A percentile compares a stretch with the other conserved stretches of the same genome.
Conservation (phyloP, 2,113 vertebrate genomes). For the Casuarius casuarius region DNA sequence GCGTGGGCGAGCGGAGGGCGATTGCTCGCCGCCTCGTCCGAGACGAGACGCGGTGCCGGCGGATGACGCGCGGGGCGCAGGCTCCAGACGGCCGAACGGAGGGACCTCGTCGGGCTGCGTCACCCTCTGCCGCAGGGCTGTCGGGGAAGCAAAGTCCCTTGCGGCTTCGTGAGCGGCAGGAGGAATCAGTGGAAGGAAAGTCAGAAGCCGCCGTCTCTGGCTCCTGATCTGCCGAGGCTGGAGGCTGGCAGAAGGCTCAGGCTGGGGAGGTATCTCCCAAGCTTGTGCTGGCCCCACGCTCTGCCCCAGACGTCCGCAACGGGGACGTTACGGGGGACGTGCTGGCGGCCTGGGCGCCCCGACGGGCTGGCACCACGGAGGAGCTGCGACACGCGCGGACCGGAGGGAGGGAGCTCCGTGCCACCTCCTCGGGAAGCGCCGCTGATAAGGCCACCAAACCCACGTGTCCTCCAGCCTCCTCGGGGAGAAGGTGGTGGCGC, state of each 20-base stretch:
- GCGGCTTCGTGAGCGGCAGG: not conserved
- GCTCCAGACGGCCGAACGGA: not conserved
- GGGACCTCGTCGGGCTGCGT: not conserved
- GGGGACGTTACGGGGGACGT: too few relatives aligned
- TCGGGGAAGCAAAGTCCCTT: accelerated
- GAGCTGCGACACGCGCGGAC: too few relatives aligned
- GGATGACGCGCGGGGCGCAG: not conserved
- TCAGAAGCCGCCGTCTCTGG: not conserved
- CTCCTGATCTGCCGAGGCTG: not conserved
- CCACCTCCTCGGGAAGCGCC: too few relatives aligned
- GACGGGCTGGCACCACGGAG: too few relatives aligned
- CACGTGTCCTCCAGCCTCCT: too few relatives aligned
- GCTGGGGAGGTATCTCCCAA: accelerated
- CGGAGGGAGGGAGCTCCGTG: too few relatives aligned
- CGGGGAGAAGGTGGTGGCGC: too few relatives aligned
- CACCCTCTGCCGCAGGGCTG: not conserved
- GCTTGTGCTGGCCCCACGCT: not conserved
- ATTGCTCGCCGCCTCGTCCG: not conserved
- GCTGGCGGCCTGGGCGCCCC: too few relatives aligned
- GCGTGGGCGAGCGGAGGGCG: not conserved
- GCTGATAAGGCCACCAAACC: too few relatives aligned
- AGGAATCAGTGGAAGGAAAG: not conserved
- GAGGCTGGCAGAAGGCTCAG: not conserved
- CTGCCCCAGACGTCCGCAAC: too few relatives aligned
- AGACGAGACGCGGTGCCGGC: not conserved